Percentiles rank a stretch among this genome's conserved stretches.
These are phyloP conservation scores for Crypturellus undulatus DNA, from an alignment of 2,113 vertebrate genomes.

Conservation along the genomic window DNA sequence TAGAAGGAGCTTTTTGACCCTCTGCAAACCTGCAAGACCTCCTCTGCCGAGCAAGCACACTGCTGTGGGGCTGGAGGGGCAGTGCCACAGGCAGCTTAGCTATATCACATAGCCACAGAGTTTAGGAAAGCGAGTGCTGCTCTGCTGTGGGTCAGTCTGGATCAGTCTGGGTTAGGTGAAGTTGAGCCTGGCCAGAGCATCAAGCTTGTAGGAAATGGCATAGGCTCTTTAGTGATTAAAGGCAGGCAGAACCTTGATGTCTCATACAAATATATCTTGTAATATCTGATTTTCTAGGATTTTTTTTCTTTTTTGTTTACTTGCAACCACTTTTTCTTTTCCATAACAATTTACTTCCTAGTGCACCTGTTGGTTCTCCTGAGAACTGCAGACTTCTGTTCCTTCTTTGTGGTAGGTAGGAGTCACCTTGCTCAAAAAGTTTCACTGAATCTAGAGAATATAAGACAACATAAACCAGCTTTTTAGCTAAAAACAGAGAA, in stretches of 20 bases:
- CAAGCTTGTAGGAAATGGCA: neutral
- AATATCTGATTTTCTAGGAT: neutral
- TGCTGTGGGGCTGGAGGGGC: neutral
- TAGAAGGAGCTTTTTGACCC: neutral
- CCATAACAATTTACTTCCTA: no score
- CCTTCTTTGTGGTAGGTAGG: neutral
- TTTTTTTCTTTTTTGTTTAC: neutral
- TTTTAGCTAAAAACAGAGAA: neutral
- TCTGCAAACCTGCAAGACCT: neutral
- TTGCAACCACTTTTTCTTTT: neutral
- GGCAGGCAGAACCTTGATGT: neutral
- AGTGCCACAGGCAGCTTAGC: fast-evolving
- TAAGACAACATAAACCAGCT: neutral
- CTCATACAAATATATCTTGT: no score
- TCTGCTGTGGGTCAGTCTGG: neutral
- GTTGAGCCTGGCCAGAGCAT: neutral
- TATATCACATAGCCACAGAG: neutral
- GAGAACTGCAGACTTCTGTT: neutral
- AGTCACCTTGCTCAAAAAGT: neutral
- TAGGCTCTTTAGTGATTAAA: neutral
- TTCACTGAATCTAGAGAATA: neutral
- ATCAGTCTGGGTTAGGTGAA: neutral
- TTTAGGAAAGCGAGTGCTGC: neutral
- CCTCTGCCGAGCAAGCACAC: fast-evolving
- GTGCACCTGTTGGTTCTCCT: neutral